These are phyloP conservation scores for Melanerpes formicivorus DNA, from an alignment of 2,113 vertebrate genomes.

Conservation along the genomic window DNA sequence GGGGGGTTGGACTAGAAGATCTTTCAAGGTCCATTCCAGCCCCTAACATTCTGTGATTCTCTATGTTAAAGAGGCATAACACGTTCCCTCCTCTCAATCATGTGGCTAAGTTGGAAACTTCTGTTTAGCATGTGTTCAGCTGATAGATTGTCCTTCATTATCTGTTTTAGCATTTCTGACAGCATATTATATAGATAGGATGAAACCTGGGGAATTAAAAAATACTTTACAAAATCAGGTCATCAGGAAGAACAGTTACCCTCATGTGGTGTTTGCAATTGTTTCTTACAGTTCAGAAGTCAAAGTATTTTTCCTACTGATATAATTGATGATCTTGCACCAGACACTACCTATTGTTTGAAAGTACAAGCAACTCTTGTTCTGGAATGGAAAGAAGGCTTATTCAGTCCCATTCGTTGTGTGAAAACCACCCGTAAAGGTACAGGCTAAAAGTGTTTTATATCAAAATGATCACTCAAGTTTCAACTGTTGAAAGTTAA, in stretches of 20 bases:
- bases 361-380: slow-evolving; percentile 46
- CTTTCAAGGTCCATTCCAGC: too few relatives aligned
- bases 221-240: background rate
- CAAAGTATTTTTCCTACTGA: background rate
- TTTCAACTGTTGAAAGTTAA: background rate
- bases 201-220: background rate
- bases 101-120: background rate
- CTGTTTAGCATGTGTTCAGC: background rate
- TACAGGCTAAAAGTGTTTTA: background rate
- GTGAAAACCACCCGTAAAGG: slow-evolving; percentile 65
- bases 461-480: background rate
- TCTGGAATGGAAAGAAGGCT: accelerated
- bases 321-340: slow-evolving; percentile 48
- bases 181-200: background rate
- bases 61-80: background rate
- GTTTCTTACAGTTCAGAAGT: slow-evolving; percentile 27
- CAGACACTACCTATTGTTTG: slow-evolving; percentile 74
- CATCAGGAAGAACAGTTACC: background rate
- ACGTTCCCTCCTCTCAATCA: background rate
- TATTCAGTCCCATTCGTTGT: slow-evolving; percentile 58
- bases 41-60: too few relatives aligned
- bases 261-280: background rate
- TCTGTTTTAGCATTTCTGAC: background rate
- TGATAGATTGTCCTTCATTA: background rate
- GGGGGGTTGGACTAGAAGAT: too few relatives aligned